These are phyloP conservation scores for Nomada hirtipes DNA, from an alignment of 2,888 invertebrate species.

Conservation along the genomic window DNA sequence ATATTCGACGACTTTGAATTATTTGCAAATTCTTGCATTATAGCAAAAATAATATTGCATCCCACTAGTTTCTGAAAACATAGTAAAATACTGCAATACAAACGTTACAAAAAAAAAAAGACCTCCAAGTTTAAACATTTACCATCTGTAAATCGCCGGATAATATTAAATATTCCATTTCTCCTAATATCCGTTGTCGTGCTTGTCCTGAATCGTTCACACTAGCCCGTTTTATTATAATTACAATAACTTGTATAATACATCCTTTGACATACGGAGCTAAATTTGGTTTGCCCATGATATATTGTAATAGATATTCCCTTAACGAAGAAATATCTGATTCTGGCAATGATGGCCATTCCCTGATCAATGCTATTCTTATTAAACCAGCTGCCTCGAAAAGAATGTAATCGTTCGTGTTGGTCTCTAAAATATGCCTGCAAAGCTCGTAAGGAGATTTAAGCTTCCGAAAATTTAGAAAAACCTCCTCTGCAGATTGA, in stretches of 20 bases:
- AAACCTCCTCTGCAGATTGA: conserved; percentile 92
- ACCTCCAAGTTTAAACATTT: conserved; percentile 7
- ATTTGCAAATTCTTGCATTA: conserved; percentile 95
- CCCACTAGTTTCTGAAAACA: conserved; percentile 91
- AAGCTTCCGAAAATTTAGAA: conserved; percentile 92
- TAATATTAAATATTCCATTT: conserved; percentile 91
- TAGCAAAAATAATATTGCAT: conserved; percentile 92
- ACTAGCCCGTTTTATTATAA: conserved; percentile 94
- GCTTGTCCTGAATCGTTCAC: conserved; percentile 90
- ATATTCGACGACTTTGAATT: conserved; percentile 94
- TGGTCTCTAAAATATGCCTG: conserved; percentile 91
- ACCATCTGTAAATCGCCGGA: conserved; percentile 88
- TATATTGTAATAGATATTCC: conserved; percentile 92
- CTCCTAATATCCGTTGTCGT: conserved; percentile 88
- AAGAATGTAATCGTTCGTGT: conserved; percentile 91
- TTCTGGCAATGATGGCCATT: conserved; percentile 91
- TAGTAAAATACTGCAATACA: conserved; percentile 54
- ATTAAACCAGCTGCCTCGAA: conserved; percentile 95
- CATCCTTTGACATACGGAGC: conserved; percentile 92
- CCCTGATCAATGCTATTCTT: conserved; percentile 92
- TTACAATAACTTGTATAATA: conserved; percentile 91
- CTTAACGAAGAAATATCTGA: conserved; percentile 89
- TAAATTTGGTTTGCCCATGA: conserved; percentile 88
- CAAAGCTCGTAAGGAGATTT: conserved; percentile 93
- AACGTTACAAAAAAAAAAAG: not conserved